Percentiles rank a stretch among this genome's conserved stretches.
These are phyloP conservation scores for Penaeus vannamei DNA, from an alignment of 1,140 invertebrate species.

Conservation along the genomic window DNA sequence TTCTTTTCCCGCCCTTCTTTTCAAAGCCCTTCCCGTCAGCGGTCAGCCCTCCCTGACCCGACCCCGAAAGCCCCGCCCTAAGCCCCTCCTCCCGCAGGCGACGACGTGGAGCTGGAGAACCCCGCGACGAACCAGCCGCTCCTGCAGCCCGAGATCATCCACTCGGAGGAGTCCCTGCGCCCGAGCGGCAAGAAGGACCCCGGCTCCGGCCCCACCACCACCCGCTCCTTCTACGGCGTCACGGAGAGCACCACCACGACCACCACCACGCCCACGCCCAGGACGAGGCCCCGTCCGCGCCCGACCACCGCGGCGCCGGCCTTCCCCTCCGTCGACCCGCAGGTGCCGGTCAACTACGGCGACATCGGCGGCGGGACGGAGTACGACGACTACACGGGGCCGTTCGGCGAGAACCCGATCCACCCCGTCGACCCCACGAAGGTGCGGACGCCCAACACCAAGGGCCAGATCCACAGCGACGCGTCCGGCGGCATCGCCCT, in stretches of 20 bases:
- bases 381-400: neutral
- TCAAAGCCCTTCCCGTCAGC: no score
- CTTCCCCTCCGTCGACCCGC: neutral
- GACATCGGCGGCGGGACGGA: neutral
- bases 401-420: constrained; percentile 7
- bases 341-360: neutral
- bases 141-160: constrained; percentile 62
- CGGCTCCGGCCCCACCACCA: constrained; percentile 54
- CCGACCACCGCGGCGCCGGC: constrained; percentile 50
- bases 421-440: neutral
- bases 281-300: constrained; percentile 70
- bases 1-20: no score
- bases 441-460: neutral
- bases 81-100: constrained; percentile 26
- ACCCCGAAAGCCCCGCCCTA: neutral
- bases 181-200: constrained; percentile 39
- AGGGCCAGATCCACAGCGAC: constrained; percentile 63
- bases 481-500: constrained; percentile 75
- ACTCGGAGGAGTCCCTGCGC: constrained; percentile 53
- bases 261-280: constrained; percentile 16
- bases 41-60: no score
- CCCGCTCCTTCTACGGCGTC: neutral
- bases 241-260: constrained; percentile 5
- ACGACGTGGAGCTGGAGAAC: constrained; percentile 51
- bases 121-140: constrained; percentile 61